These are phyloP conservation scores for Crocidura indochinensis DNA, from an alignment of 2,797 vertebrate species.

Conservation along the genomic window DNA sequence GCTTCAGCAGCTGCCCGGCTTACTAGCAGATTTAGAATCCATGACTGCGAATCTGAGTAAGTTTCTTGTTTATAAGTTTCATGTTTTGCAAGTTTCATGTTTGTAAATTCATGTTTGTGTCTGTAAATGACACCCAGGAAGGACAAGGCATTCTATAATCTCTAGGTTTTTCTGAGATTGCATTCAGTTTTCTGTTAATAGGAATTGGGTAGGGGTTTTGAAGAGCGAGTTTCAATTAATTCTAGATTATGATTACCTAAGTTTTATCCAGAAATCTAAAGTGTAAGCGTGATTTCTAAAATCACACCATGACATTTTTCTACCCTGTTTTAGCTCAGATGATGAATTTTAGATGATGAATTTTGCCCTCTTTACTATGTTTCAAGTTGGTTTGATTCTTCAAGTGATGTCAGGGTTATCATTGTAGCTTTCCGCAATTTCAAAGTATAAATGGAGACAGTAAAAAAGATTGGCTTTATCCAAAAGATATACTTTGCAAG, in stretches of 20 bases:
- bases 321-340: slow-evolving; percentile 44
- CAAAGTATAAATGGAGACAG: slow-evolving; percentile 31
- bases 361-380: too few relatives aligned
- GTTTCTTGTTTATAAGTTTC: slow-evolving; percentile 53
- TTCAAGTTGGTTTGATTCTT: slow-evolving; percentile 30
- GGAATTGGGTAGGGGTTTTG: not conserved
- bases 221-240: slow-evolving; percentile 47
- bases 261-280: slow-evolving; percentile 46
- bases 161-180: too few relatives aligned
- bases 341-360: too few relatives aligned
- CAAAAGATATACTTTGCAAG: not conserved
- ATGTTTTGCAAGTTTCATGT: not conserved
- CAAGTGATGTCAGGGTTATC: slow-evolving; percentile 1
- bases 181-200: not conserved
- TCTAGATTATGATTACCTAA: slow-evolving; percentile 34
- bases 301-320: slow-evolving; percentile 28
- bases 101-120: not conserved
- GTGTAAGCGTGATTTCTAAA: slow-evolving; percentile 36
- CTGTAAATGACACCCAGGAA: not conserved
- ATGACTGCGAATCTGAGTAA: slow-evolving; percentile 94
- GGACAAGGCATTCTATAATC: not conserved
- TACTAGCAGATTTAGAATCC: slow-evolving; percentile 93
- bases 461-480: slow-evolving; percentile 25
- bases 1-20: slow-evolving; percentile 93
- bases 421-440: slow-evolving; percentile 16